A percentile compares a stretch with the other conserved stretches of the same genome.
These are phyloP conservation scores for Elymnias hypermnestra DNA, from an alignment of 1,140 invertebrate species.

Conservation along the genomic window DNA sequence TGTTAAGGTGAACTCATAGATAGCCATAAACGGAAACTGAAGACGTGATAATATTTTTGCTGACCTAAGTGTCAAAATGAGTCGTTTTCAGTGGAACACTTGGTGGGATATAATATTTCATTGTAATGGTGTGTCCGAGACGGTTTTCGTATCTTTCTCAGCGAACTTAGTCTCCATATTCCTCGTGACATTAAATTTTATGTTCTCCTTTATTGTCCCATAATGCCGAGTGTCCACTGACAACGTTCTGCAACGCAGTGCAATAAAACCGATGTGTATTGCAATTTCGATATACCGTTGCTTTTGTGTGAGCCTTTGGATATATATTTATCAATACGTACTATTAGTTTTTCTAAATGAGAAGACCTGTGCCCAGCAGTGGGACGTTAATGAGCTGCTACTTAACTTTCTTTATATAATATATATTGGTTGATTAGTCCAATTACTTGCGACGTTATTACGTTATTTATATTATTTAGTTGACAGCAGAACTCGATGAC, in stretches of 20 bases:
- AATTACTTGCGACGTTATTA: no score
- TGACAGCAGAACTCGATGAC: no score
- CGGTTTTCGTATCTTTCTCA: constrained; percentile 7
- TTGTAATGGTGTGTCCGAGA: constrained; percentile 8
- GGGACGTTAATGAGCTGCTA: no score
- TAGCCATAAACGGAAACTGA: constrained; percentile 1
- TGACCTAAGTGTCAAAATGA: constrained; percentile 16
- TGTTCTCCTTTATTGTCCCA: constrained; percentile 31
- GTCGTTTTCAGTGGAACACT: constrained; percentile 5
- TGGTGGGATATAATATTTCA: constrained; percentile 1
- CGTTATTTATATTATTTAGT: no score
- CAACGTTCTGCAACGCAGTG: constrained; percentile 1
- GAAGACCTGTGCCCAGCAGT: no score
- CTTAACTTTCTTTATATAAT: no score
- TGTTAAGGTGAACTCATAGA: no score
- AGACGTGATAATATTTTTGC: constrained; percentile 10
- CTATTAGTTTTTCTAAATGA: no score
- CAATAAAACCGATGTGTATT: constrained; percentile 1
- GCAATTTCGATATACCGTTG: neutral
- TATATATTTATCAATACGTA: no score
- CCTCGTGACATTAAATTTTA: constrained; percentile 27
- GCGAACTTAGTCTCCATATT: constrained; percentile 6
- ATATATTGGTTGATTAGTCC: no score
- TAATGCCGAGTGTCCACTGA: constrained; percentile 5
- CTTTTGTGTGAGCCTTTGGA: constrained; percentile 1